Evolutionary conservation across 2,797 vertebrate genomes (phyloP).

Genomic region (Microctenopoma steveboyesi): DNA sequence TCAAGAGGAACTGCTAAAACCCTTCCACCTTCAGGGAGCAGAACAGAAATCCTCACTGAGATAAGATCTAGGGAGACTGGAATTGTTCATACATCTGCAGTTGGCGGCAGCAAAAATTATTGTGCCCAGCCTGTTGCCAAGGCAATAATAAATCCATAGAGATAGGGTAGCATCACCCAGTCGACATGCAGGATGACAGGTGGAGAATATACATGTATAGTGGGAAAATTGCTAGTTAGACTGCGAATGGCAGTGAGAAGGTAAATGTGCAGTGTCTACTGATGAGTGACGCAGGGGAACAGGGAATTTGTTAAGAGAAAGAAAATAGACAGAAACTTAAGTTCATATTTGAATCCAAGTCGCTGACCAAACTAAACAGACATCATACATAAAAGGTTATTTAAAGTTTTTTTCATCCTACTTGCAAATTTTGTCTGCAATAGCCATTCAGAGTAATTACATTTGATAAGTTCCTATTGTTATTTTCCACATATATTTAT

Average conservation of each 20-base stretch:
- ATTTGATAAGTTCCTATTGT: no score
- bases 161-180: constrained; percentile 32
- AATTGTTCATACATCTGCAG: constrained; percentile 31
- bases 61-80: constrained; percentile 13
- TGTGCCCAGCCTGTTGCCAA: constrained; percentile 49
- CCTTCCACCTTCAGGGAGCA: constrained; percentile 46
- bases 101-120: constrained; percentile 45
- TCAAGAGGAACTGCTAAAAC: constrained; percentile 46
- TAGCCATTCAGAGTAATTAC: no score
- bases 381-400: no score
- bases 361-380: not conserved
- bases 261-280: constrained; percentile 34
- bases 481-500: no score
- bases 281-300: constrained; percentile 35
- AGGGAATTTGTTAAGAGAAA: constrained; percentile 39
- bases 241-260: constrained; percentile 22
- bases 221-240: constrained; percentile 19
- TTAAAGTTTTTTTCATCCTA: no score
- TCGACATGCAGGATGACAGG: constrained; percentile 27
- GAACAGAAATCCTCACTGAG: constrained; percentile 42
- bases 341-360: constrained; percentile 26
- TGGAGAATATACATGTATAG: constrained; percentile 1
- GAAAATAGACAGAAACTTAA: constrained; percentile 13
- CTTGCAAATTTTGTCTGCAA: not conserved
- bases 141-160: constrained; percentile 44